Evolutionary conservation across 2,113 vertebrate species (phyloP).

Genomic region (Gymnorhina tibicen): DNA sequence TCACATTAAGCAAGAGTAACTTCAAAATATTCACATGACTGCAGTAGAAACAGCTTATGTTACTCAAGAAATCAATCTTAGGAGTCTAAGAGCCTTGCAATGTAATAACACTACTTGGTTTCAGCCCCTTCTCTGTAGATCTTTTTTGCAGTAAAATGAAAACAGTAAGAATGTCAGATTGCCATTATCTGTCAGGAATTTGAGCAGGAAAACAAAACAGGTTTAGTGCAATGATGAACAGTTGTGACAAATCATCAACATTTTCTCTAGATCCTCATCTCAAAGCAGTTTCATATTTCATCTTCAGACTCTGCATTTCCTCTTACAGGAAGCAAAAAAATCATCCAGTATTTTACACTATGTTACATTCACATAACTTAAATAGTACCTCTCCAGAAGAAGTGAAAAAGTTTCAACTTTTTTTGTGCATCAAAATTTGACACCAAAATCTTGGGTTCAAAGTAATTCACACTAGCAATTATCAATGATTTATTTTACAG

Average conservation of each 20-base stretch:
- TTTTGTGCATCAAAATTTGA: background rate
- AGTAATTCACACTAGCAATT: background rate
- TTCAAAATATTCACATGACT: slow-evolving; percentile 29
- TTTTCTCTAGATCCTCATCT: slow-evolving; percentile 43
- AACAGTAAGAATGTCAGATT: slow-evolving; percentile 48
- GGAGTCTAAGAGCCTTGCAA: slow-evolving; percentile 16
- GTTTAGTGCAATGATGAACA: slow-evolving; percentile 52
- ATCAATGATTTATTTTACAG: background rate
- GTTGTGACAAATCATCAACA: slow-evolving; percentile 52
- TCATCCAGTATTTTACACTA: background rate
- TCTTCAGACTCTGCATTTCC: slow-evolving; percentile 24
- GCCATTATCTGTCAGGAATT: slow-evolving; percentile 46
- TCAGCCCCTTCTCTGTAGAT: slow-evolving; percentile 42
- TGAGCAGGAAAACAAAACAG: slow-evolving; percentile 58
- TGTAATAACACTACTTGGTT: slow-evolving; percentile 49
- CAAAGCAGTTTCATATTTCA: slow-evolving; percentile 58
- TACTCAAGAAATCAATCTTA: slow-evolving; percentile 43
- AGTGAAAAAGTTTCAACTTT: background rate
- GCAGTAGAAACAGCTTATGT: slow-evolving; percentile 19
- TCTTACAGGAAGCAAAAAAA: slow-evolving; percentile 2
- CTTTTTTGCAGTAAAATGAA: slow-evolving; percentile 43
- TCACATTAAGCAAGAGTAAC: background rate
- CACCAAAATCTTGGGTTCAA: background rate
- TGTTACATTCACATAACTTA: background rate
- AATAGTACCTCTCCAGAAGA: background rate